Evolutionary conservation across 2,113 vertebrate species (phyloP), one percentile per base, ranked within the genome.

Genomic region (Patagioenas fasciata): DNA sequence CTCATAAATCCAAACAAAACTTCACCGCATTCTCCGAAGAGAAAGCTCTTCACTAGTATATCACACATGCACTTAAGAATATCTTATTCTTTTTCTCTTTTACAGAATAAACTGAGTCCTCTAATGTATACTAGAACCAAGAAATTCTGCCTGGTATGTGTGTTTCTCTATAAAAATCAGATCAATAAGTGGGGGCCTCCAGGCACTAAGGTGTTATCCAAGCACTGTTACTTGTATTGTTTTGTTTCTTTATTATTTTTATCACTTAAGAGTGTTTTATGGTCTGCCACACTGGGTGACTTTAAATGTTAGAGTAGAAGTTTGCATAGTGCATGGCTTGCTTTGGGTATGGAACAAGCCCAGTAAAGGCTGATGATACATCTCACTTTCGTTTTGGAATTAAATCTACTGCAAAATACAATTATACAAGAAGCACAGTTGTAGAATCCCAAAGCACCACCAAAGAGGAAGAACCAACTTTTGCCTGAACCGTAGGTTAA

Each of bases 231-330:
- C 28, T 78, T 53, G 25, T 23, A 50, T 54, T 53, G 12, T 8
- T 91, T 95, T 64, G 26, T 23, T 70, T 70, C 28, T 75, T 94
- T n/a, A 25, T 38, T 64, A 42, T 60, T 88, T 72, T 69, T 60
- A 25, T 34, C 53, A 36, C 34, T 53, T 24, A 53, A 19, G 6
- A 83, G 11, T 16, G 32, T 80, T 84, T 83, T 32, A 65, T 38
- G 31, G 15, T 36, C 50, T 85, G 28, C 8, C 38, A 42, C 2
- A 0, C 14, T 48, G 42, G 5, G 23, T 67, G 48, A 81, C 42
- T 42, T 69, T 15, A 25, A 64, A 2, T 3, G 6, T 38, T 69
- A 34, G 18, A 57, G 32, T 20, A 15, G 23, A 34, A 78, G 7
- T 6, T 67, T 85, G 10, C 11, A 29, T 2, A 71, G 8, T 15